These are phyloP conservation scores for Acomys russatus DNA, from an alignment of 2,797 vertebrate species.

Conservation along the genomic window DNA sequence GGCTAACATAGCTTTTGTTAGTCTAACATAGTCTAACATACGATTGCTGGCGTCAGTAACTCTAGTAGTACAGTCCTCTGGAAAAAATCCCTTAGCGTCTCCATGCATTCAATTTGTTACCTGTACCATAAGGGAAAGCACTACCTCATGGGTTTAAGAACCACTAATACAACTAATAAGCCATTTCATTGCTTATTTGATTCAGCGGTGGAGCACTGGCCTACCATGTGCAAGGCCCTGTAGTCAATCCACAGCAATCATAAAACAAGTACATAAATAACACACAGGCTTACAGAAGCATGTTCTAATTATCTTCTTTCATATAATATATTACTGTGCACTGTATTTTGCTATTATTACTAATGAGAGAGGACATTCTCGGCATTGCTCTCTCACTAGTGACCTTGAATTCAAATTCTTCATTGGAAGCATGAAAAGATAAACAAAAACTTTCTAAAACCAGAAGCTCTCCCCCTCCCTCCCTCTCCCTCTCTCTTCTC, in stretches of 20 bases:
- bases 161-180: constrained; percentile 2
- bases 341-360: constrained; percentile 1
- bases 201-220: not conserved
- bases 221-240: not conserved
- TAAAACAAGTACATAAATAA: not conserved
- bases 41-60: not conserved
- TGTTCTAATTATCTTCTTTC: constrained; percentile 10
- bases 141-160: not conserved
- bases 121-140: not conserved
- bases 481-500: not conserved
- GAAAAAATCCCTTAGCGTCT: not conserved
- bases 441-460: constrained; percentile 38
- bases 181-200: not conserved
- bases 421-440: not conserved
- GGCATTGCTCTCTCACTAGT: not conserved
- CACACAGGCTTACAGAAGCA: not conserved
- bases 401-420: not conserved
- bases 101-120: not conserved
- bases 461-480: not conserved
- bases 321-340: not conserved
- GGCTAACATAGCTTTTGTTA: not conserved
- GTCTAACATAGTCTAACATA: not conserved
- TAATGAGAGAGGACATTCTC: constrained; percentile 1
- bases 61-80: not conserved
- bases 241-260: not conserved